phyloP scores from a whole-genome alignment of 2,113 vertebrate species.

The Dicentrarchus labrax region DNA sequence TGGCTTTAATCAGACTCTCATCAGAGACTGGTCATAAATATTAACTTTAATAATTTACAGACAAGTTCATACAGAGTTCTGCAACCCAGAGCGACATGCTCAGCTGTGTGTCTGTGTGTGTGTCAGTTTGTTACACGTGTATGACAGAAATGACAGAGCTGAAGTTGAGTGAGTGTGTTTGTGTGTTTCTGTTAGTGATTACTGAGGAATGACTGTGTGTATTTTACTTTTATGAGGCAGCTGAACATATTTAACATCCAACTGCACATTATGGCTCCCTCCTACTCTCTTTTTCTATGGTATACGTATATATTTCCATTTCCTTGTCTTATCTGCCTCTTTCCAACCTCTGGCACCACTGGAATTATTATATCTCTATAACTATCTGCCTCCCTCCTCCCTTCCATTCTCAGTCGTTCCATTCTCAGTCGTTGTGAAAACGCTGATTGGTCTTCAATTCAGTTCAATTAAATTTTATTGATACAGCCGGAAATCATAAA shows the following conservation, averaged over 20 bases:
- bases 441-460: not conserved
- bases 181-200: constrained; percentile 35
- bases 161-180: not conserved
- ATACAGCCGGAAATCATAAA: too few relatives aligned
- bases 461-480: too few relatives aligned
- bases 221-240: constrained; percentile 41
- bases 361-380: not conserved
- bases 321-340: not conserved
- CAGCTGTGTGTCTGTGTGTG: constrained; percentile 9
- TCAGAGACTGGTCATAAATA: constrained; percentile 58
- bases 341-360: not conserved
- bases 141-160: constrained; percentile 2
- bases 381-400: not conserved
- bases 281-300: not conserved
- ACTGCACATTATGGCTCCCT: not conserved
- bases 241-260: constrained; percentile 28
- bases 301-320: not conserved
- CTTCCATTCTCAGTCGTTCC: too few relatives aligned
- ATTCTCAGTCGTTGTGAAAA: not conserved
- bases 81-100: constrained; percentile 21
- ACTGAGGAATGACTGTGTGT: constrained; percentile 14
- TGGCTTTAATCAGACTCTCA: constrained; percentile 59
- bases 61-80: constrained; percentile 69
- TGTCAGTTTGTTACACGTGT: not conserved
- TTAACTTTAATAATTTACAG: constrained; percentile 67